phyloP scores from a whole-genome alignment of 1,140 invertebrate species.

The Euwallacea fornicatus region DNA sequence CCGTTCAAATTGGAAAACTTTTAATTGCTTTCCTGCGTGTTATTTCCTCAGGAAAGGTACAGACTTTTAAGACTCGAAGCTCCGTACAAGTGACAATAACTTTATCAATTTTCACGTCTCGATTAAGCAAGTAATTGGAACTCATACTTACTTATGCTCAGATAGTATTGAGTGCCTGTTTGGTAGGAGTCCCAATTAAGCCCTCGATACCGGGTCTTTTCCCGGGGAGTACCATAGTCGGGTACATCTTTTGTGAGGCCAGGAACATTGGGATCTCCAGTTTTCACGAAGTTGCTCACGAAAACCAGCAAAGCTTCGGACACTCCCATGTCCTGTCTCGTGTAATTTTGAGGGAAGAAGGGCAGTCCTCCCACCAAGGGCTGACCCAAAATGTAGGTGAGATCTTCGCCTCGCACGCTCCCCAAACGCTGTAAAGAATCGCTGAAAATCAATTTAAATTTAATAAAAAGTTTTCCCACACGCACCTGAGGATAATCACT shows the following conservation, averaged over 20 bases:
- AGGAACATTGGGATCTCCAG: slow-evolving; percentile 70
- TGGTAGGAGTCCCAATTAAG: slow-evolving; percentile 74
- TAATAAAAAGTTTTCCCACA: slow-evolving; percentile 1
- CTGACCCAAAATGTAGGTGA: slow-evolving; percentile 84
- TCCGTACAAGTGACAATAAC: not conserved
- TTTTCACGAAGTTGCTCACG: slow-evolving; percentile 75
- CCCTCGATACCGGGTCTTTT: slow-evolving; percentile 62
- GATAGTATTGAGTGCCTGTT: slow-evolving; percentile 72
- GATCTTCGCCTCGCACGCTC: slow-evolving; percentile 80
- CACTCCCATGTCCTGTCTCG: slow-evolving; percentile 71
- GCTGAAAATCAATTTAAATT: slow-evolving; percentile 4
- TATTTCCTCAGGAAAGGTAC: not conserved
- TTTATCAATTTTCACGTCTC: not conserved
- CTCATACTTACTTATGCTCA: slow-evolving; percentile 67
- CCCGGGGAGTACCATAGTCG: slow-evolving; percentile 61
- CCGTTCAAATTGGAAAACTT: slow-evolving; percentile 23
- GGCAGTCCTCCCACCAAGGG: slow-evolving; percentile 73
- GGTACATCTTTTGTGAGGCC: slow-evolving; percentile 54
- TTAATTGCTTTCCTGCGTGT: slow-evolving; percentile 19
- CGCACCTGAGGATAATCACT: slow-evolving; percentile 72
- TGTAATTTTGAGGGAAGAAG: slow-evolving; percentile 72
- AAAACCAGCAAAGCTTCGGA: slow-evolving; percentile 74
- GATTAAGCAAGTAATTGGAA: not conserved
- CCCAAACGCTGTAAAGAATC: slow-evolving; percentile 64
- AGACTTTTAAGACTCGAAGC: not conserved